These are phyloP conservation scores for Falco novaeseelandiae DNA, from an alignment of 2,797 vertebrate species.

Conservation along the genomic window DNA sequence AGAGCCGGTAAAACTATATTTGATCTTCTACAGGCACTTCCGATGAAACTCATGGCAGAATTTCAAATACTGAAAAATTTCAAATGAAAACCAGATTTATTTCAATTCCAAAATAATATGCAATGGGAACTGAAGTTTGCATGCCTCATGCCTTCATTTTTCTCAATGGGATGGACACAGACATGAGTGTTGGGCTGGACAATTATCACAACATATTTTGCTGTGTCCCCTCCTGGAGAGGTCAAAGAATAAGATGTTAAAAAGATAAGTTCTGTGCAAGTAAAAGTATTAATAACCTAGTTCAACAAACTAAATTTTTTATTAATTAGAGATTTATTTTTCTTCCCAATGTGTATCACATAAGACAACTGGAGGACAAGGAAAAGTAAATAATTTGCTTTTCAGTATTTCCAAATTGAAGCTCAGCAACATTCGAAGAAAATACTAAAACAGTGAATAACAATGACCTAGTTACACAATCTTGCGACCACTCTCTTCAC, in stretches of 20 bases:
- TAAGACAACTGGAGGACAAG: background rate
- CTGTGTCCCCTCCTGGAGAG: background rate
- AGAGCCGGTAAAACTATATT: background rate
- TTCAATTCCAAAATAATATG: background rate
- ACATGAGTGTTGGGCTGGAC: background rate
- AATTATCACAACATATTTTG: background rate
- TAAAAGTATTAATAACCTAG: background rate
- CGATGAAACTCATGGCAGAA: background rate
- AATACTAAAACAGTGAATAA: background rate
- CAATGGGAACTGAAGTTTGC: background rate
- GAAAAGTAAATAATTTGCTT: background rate
- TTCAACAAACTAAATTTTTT: background rate
- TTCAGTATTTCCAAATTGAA: background rate
- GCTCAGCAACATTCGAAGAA: background rate
- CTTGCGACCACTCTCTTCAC: background rate
- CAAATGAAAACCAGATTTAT: background rate
- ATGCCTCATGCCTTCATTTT: background rate
- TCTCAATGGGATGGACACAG: background rate
- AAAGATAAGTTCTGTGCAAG: background rate
- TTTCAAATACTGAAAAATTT: background rate
- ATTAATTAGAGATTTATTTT: background rate
- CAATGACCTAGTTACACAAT: background rate
- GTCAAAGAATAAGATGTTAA: background rate
- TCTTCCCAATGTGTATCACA: background rate
- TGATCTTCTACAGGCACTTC: background rate